These are phyloP conservation scores for Mormyrus lacerda DNA, from an alignment of 2,113 vertebrate genomes.

Conservation along the genomic window DNA sequence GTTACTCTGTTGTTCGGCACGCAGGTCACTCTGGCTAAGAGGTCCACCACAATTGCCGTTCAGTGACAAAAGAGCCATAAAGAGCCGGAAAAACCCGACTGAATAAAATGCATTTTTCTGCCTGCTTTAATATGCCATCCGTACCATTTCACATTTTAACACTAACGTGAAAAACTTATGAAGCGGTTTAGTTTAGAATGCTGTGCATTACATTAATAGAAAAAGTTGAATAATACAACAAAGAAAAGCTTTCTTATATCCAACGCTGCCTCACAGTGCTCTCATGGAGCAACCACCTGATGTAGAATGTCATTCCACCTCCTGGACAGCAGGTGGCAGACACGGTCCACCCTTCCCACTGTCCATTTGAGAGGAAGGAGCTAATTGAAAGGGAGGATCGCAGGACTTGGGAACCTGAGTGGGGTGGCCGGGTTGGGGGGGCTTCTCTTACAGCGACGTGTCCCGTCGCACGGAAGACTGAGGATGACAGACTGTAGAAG, in stretches of 20 bases:
- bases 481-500: neutral
- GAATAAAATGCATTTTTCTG: neutral
- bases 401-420: neutral
- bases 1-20: neutral
- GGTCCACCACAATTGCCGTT: neutral
- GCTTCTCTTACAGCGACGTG: neutral
- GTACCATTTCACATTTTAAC: neutral
- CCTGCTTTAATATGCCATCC: neutral
- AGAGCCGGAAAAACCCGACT: neutral
- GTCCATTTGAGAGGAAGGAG: neutral
- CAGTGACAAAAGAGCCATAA: neutral
- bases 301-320: neutral
- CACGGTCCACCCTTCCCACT: neutral
- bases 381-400: neutral
- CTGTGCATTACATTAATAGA: neutral
- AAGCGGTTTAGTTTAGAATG: neutral
- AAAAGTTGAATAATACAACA: neutral
- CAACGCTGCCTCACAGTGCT: neutral
- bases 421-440: neutral
- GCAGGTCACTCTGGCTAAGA: neutral
- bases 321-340: conserved; percentile 16
- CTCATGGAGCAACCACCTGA: neutral
- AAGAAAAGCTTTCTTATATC: neutral
- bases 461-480: neutral
- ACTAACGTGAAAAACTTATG: neutral